Evolutionary conservation across 2,888 invertebrate species (phyloP).

Genomic region (Tholera decimalis): DNA sequence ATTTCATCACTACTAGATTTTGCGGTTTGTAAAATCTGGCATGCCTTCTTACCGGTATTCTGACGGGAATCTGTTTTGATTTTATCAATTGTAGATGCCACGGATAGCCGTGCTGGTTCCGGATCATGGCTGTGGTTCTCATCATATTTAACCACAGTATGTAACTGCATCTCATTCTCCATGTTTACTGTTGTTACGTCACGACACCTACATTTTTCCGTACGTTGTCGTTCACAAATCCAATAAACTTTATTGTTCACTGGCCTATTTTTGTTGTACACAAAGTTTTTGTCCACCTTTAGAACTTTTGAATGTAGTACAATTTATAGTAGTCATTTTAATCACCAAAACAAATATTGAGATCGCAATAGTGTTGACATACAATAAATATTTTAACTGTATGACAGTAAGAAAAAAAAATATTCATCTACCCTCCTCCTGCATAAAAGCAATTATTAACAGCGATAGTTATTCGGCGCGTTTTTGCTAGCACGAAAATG

Average conservation of each 20-base stretch:
- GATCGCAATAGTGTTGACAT: too few relatives aligned
- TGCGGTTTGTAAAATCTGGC: constrained; percentile 1
- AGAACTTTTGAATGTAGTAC: neutral
- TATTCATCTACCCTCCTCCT: too few relatives aligned
- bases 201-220: constrained; percentile 2
- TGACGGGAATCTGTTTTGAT: constrained; percentile 4
- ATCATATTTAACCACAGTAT: constrained; percentile 6
- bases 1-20: neutral
- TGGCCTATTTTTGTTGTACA: constrained; percentile 1
- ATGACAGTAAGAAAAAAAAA: too few relatives aligned
- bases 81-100: constrained; percentile 14
- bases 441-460: too few relatives aligned
- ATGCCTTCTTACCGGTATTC: constrained; percentile 4
- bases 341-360: too few relatives aligned
- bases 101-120: constrained; percentile 2
- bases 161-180: constrained; percentile 1
- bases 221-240: constrained; percentile 8
- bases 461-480: too few relatives aligned
- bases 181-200: constrained; percentile 2
- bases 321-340: constrained; percentile 1
- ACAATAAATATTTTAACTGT: too few relatives aligned
- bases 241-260: constrained; percentile 6
- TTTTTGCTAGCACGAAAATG: too few relatives aligned
- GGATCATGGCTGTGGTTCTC: constrained; percentile 1
- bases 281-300: constrained; percentile 5